Evolutionary conservation across 1,140 invertebrate genomes (phyloP), one percentile per base, ranked within the genome.

Genomic region (roundworm (Caenorhabditis elegans)): DNA sequence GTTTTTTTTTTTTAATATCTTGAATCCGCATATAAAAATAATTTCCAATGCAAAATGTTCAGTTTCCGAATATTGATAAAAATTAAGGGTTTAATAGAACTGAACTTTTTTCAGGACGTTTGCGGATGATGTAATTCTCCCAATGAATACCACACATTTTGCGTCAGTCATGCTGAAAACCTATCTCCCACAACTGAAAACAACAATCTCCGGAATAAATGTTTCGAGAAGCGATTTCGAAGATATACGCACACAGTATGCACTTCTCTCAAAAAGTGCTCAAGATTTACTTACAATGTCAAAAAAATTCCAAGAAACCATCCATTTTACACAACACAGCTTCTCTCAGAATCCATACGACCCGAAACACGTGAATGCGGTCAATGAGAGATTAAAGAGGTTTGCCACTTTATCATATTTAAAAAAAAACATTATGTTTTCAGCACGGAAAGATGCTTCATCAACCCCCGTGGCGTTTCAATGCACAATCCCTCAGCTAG

Each of bases 71-170:
- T 43, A 15, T 43, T 5, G n/a, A n/a, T n/a, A n/a, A n/a, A n/a
- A n/a, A n/a, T n/a, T n/a, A n/a, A n/a, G n/a, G n/a, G n/a, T n/a
- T n/a, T n/a, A n/a, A n/a, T n/a, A n/a, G n/a, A n/a, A n/a, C n/a
- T n/a, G n/a, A n/a, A n/a, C n/a, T n/a, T n/a, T n/a, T 22, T 70
- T 70, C 60, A 70, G 78, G 31, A 55, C 11, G 8, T 79, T 79
- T 43, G 55, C 48, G 2, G 78, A 79, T 22, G 53, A 79, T 24
- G 43, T 79, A 6, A 60, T 90, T 28, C 79, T 91, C 8, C 90
- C 90, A 2, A 87, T 91, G 77, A 88, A 90, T 31, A 43, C 65
- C 1, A 85, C 77, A 4, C 24, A 80, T n/a, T 34, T 77, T 13
- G 84, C 84, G 3, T 17, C 55, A 34, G 51, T 60, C 4, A 83